Evolutionary conservation across 2,888 invertebrate species (phyloP).

Genomic region (Zhengitettix transpicula): DNA sequence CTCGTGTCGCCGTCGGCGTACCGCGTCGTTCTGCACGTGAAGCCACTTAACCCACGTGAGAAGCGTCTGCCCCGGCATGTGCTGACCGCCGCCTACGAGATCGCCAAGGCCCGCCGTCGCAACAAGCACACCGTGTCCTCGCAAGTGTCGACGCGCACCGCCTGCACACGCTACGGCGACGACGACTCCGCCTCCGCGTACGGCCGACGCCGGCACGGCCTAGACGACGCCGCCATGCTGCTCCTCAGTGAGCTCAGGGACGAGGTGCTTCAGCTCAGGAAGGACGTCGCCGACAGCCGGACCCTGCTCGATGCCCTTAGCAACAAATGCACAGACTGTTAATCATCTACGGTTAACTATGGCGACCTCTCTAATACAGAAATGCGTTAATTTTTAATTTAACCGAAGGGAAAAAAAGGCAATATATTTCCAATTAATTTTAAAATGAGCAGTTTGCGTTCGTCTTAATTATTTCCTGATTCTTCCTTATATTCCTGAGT

Average conservation of each 20-base stretch:
- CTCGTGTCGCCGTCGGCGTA: slow-evolving; percentile 67
- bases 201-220: no score
- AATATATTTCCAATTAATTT: no score
- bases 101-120: slow-evolving; percentile 53
- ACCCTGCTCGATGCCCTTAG: slow-evolving; percentile 2
- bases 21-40: slow-evolving; percentile 63
- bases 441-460: no score
- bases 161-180: neutral
- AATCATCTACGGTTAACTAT: no score
- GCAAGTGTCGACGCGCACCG: slow-evolving; percentile 19
- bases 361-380: no score
- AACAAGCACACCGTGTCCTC: slow-evolving; percentile 19
- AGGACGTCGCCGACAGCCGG: no score
- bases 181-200: no score
- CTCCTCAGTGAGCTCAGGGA: neutral
- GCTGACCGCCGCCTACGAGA: slow-evolving; percentile 62
- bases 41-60: slow-evolving; percentile 68
- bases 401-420: no score
- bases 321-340: slow-evolving; percentile 4
- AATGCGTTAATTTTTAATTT: no score
- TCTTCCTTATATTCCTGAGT: no score
- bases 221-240: neutral
- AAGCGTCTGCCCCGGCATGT: slow-evolving; percentile 64
- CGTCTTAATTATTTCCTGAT: no score
- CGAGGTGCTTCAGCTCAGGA: no score